Base-by-base conservation (phyloP, 2,797 vertebrate species). In the Bryconaethiops microstoma region DNA sequence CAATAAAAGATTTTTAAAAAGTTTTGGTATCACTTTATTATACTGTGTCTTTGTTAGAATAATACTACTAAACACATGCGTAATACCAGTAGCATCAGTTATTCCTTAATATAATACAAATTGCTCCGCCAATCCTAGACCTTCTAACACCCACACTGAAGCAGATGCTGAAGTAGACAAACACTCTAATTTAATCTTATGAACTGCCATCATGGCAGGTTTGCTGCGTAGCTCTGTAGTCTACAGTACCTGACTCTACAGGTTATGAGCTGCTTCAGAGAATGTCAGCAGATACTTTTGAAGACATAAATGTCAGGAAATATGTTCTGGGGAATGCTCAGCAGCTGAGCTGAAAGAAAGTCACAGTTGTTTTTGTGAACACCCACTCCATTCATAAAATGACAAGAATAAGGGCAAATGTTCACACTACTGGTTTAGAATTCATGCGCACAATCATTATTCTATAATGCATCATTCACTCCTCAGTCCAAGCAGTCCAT, bases 311-410 rank as follows among this genome's bases (percentile, higher is more conserved):
- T 39, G 55, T 35, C 7, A 9, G 13, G 23, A 59, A 65, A 69
- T 48, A 63, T 60, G 55, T 68, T 6, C 63, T 7, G 21, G 13
- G 39, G 73, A 76, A 42, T 81, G 48, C 48, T 54, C 48, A 60
- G 14, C 55, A 74, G 12, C 59, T 25, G 25, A 21, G 48, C 65
- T 16, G 48, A 60, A 45, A 73, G 50, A 63, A 42, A 40, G 60
- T 65, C 40, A 7, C n/a, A 50, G 21, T 50, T 70, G 50, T 70
- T 42, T 71, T 16, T 42, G n/a, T 7, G 2, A 8, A 25, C 12
- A 9, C 19, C 23, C 10, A 45, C 42, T 45, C 6, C 6, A 45
- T 45, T 7, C 42, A 45, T 7, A 45, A 45, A 45, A 10, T 45
- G 6, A 45, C 5, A 5, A 45, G 42, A 7, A 7, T 45, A 45